A percentile compares a stretch with the other conserved stretches of the same genome.
phyloP scores from a whole-genome alignment of 2,113 vertebrate species.

The Tursiops truncatus region DNA sequence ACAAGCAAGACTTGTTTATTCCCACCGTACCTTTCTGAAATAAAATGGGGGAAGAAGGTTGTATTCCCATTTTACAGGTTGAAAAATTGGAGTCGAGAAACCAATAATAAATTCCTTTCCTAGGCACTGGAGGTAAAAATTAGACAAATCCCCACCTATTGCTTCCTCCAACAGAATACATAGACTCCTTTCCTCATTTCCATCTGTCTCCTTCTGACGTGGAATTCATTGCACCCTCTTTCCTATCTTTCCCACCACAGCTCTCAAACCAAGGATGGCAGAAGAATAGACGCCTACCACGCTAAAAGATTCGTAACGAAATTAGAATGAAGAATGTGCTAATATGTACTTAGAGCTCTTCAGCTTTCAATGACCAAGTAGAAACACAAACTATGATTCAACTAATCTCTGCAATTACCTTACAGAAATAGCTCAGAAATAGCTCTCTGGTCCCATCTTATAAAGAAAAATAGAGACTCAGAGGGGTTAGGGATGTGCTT shows the following conservation, averaged over 20 bases:
- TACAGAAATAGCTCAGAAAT: neutral
- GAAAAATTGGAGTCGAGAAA: neutral
- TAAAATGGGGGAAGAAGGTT: neutral
- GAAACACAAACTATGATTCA: neutral
- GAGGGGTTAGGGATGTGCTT: neutral
- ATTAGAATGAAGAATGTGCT: neutral
- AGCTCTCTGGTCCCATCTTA: neutral
- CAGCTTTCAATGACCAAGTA: neutral
- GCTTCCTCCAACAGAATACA: neutral
- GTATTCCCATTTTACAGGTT: neutral
- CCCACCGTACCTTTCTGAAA: neutral
- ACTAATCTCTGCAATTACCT: neutral
- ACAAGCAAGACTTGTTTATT: too few relatives aligned
- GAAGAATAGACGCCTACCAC: neutral
- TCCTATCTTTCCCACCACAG: neutral
- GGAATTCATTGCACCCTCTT: neutral
- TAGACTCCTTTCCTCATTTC: neutral
- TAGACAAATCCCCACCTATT: neutral
- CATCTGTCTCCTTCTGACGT: accelerated
- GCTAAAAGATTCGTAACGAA: neutral
- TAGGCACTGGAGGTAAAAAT: neutral
- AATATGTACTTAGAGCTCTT: neutral
- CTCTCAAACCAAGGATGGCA: neutral
- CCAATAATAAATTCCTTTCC: neutral
- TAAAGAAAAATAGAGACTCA: neutral